Conservation (phyloP, 2,888 invertebrate genomes). For the Anarsia innoxiella region DNA sequence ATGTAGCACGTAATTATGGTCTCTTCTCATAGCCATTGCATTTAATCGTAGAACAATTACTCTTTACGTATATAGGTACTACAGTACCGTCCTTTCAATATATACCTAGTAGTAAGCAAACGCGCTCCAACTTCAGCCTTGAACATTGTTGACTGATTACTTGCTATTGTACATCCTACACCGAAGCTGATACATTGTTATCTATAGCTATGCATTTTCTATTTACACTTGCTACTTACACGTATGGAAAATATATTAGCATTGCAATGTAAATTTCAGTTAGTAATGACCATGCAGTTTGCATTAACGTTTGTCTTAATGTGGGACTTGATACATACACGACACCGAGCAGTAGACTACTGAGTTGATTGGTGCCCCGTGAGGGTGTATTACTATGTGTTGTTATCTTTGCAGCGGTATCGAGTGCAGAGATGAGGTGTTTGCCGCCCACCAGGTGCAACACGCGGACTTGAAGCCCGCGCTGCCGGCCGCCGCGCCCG, state of each 20-base stretch:
- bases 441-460: constrained; percentile 78
- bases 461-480: constrained; percentile 59
- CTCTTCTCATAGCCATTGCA: too few relatives aligned
- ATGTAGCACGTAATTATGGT: too few relatives aligned
- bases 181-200: constrained; percentile 27
- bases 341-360: constrained; percentile 24
- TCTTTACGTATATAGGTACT: too few relatives aligned
- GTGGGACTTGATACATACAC: constrained; percentile 26
- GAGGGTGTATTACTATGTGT: constrained; percentile 36
- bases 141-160: constrained; percentile 59
- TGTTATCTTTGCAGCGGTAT: constrained; percentile 79
- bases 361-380: constrained; percentile 22
- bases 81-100: too few relatives aligned
- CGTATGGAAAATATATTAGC: constrained; percentile 39
- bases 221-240: constrained; percentile 33
- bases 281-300: constrained; percentile 38
- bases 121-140: constrained; percentile 38
- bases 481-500: constrained; percentile 34
- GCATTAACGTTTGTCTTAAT: constrained; percentile 25
- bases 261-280: constrained; percentile 31
- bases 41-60: too few relatives aligned
- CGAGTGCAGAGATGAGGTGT: constrained; percentile 86
- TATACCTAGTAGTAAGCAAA: constrained; percentile 19
- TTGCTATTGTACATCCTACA: constrained; percentile 38
- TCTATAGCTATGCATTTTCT: constrained; percentile 30